Evolutionary conservation across 2,797 vertebrate species (phyloP).

Genomic region (Chaetophractus vellerosus): DNA sequence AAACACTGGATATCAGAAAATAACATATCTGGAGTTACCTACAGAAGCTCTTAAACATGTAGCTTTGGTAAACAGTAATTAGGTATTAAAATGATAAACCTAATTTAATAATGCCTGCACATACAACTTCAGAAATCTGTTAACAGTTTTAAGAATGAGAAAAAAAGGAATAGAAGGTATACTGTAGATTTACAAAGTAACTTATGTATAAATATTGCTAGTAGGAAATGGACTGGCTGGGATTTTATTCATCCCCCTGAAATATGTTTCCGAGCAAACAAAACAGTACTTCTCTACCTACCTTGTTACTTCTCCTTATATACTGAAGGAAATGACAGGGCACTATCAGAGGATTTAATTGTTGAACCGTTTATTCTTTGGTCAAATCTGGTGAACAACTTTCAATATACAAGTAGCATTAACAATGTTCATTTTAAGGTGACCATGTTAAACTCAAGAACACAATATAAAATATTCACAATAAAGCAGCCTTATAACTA

Average conservation of each 20-base stretch:
- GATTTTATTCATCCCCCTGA: constrained; percentile 49
- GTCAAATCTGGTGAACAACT: constrained; percentile 9
- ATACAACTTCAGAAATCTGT: constrained; percentile 57
- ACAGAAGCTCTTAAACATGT: background rate
- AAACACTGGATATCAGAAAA: constrained; percentile 66
- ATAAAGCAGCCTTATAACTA: background rate
- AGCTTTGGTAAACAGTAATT: constrained; percentile 36
- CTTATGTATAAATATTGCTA: background rate
- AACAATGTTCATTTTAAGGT: constrained; percentile 56
- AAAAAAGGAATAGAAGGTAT: constrained; percentile 14
- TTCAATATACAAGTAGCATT: constrained; percentile 57
- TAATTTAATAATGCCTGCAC: constrained; percentile 48
- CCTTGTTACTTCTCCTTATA: constrained; percentile 33
- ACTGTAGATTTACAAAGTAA: background rate
- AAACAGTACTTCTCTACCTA: background rate
- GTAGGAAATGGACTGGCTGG: background rate
- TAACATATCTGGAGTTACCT: constrained; percentile 46
- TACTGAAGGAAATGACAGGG: constrained; percentile 54
- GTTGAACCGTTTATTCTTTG: constrained; percentile 9
- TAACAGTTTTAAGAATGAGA: constrained; percentile 44
- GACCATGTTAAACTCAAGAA: constrained; percentile 37
- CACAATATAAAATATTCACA: constrained; percentile 37
- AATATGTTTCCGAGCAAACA: constrained; percentile 1
- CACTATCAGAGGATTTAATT: constrained; percentile 15
- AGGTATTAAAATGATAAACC: constrained; percentile 4